phyloP scores from a whole-genome alignment of 2,888 invertebrate species.

The Parelbella ahira region DNA sequence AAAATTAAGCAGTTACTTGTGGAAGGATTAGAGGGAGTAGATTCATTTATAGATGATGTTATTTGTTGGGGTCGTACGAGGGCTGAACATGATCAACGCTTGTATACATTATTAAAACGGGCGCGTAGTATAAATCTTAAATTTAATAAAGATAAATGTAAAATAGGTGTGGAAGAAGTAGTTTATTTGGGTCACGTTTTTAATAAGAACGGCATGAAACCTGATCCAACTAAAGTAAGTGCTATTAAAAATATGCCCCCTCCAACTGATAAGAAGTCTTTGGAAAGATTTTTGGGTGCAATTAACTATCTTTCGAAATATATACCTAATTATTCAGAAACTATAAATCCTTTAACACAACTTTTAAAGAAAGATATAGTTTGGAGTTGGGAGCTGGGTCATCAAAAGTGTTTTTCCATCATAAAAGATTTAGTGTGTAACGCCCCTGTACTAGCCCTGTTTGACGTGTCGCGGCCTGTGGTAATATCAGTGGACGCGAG shows the following conservation, averaged over 20 bases:
- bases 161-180: conserved; percentile 24
- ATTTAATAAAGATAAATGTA: conserved; percentile 28
- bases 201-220: conserved; percentile 27
- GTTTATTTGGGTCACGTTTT: conserved; percentile 31
- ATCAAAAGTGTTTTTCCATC: not conserved
- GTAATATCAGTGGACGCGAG: conserved; percentile 6
- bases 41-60: conserved; percentile 30
- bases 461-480: conserved; percentile 10
- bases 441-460: conserved; percentile 28
- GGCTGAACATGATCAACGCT: conserved; percentile 25
- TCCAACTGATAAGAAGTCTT: conserved; percentile 24
- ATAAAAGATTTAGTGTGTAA: not conserved
- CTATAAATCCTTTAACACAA: not conserved
- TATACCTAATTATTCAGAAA: not conserved
- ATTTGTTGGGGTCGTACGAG: conserved; percentile 28
- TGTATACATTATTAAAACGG: conserved; percentile 26
- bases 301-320: not conserved
- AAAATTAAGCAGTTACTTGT: conserved; percentile 19
- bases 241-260: conserved; percentile 28
- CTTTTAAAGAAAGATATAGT: not conserved
- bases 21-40: conserved; percentile 28
- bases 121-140: conserved; percentile 26
- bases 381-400: not conserved
- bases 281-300: conserved; percentile 29
- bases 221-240: conserved; percentile 26